A percentile compares a stretch with the other conserved stretches of the same genome.
Evolutionary conservation across 2,888 invertebrate species (phyloP).

Genomic region (Abrostola triplasia): DNA sequence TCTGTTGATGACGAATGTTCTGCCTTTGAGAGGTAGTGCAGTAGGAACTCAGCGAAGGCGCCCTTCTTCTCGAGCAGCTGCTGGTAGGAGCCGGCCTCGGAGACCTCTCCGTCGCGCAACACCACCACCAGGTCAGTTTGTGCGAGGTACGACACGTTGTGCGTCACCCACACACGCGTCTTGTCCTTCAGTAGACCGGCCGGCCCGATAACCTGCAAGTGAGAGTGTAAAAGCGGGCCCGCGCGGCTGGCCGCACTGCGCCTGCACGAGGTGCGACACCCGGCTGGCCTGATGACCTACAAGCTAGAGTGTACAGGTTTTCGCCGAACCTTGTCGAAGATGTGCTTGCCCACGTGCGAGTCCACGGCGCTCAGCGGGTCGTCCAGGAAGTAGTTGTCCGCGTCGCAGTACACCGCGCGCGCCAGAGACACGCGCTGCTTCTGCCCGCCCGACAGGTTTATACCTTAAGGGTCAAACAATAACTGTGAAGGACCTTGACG

Average conservation of each 20-base stretch:
- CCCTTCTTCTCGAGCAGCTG: slow-evolving; percentile 95
- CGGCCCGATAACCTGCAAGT: slow-evolving; percentile 82
- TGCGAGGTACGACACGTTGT: slow-evolving; percentile 97
- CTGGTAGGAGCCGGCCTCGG: slow-evolving; percentile 96
- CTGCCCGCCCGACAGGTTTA: slow-evolving; percentile 95
- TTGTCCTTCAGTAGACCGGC: slow-evolving; percentile 91
- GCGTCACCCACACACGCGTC: slow-evolving; percentile 98
- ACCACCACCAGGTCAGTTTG: slow-evolving; percentile 97
- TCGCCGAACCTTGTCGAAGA: slow-evolving; percentile 94
- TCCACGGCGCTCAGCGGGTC: slow-evolving; percentile 99
- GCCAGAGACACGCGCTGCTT: slow-evolving; percentile 97
- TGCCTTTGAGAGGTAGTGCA: slow-evolving; percentile 93
- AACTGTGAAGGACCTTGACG: not conserved
- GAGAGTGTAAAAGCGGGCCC: too few species aligned
- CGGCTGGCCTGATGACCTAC: not conserved
- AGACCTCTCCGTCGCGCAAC: slow-evolving; percentile 95
- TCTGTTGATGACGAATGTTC: slow-evolving; percentile 78
- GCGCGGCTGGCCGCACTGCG: not conserved
- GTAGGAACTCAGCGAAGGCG: slow-evolving; percentile 94
- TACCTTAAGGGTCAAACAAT: slow-evolving; percentile 80
- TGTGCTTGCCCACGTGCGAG: slow-evolving; percentile 98
- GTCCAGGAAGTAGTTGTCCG: slow-evolving; percentile 97
- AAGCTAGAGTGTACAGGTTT: too few species aligned
- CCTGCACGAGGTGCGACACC: not conserved
- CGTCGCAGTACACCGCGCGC: slow-evolving; percentile 95